These are phyloP conservation scores for Aspidiotus rigidus DNA, from an alignment of 2,888 invertebrate genomes.

Conservation along the genomic window DNA sequence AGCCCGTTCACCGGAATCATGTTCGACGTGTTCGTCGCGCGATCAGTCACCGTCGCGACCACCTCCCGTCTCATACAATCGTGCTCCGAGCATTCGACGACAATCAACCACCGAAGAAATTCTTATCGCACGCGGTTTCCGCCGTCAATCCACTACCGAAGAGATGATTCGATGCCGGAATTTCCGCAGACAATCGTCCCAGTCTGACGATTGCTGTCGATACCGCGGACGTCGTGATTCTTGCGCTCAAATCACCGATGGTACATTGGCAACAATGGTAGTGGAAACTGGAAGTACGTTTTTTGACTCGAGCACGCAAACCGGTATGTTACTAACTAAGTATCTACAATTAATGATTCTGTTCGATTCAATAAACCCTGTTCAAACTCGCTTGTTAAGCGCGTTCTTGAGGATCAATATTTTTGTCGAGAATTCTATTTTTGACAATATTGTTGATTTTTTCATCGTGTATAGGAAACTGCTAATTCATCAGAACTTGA, in stretches of 20 bases:
- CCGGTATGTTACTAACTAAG: conserved; percentile 54
- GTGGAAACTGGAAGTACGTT: conserved; percentile 86
- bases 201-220: conserved; percentile 61
- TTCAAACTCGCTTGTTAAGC: too few relatives aligned
- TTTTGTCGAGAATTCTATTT: too few relatives aligned
- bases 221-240: conserved; percentile 69
- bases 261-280: conserved; percentile 85
- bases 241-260: conserved; percentile 81
- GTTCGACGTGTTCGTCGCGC: conserved; percentile 65
- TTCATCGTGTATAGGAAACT: too few relatives aligned
- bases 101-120: conserved; percentile 90
- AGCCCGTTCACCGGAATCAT: conserved; percentile 48
- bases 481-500: too few relatives aligned
- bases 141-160: conserved; percentile 81
- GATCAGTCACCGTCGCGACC: conserved; percentile 64
- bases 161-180: conserved; percentile 88
- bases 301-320: conserved; percentile 86
- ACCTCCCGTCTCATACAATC: conserved; percentile 39
- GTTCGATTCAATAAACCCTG: too few relatives aligned
- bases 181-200: conserved; percentile 80
- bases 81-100: conserved; percentile 66
- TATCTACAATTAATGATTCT: too few relatives aligned
- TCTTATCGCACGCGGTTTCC: conserved; percentile 77
- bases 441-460: too few relatives aligned
- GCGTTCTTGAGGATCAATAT: too few relatives aligned